These are phyloP conservation scores for Epinotia nisella DNA, from an alignment of 2,888 invertebrate genomes.

Conservation along the genomic window DNA sequence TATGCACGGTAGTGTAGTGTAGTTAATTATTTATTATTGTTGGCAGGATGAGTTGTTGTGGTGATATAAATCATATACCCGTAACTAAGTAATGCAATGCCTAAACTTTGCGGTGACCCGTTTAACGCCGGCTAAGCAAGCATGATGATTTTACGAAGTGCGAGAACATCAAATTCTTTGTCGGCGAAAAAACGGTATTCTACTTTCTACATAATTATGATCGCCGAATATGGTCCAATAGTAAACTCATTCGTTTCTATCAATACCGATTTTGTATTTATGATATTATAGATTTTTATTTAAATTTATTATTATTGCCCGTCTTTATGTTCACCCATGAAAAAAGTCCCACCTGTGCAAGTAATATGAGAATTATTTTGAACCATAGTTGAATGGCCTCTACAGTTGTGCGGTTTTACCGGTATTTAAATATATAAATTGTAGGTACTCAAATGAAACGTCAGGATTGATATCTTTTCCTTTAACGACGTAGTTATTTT, in stretches of 20 bases:
- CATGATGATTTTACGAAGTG: too few species aligned
- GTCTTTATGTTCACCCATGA: too few species aligned
- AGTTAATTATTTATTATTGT: constrained; percentile 22
- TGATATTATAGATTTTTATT: too few species aligned
- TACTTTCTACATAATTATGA: not conserved
- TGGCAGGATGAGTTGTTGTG: not conserved
- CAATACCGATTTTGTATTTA: too few species aligned
- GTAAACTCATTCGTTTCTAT: too few species aligned
- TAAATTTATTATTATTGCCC: too few species aligned
- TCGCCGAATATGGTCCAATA: too few species aligned
- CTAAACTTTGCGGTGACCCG: not conserved
- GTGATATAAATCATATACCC: not conserved
- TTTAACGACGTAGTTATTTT: constrained; percentile 18
- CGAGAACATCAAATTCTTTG: not conserved
- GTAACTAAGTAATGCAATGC: not conserved
- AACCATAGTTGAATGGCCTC: too few species aligned
- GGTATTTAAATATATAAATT: too few species aligned
- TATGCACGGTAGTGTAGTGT: constrained; percentile 38
- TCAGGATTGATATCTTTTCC: not conserved
- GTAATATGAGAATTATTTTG: too few species aligned
- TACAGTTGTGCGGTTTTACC: too few species aligned
- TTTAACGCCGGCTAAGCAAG: not conserved
- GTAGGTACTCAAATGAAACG: not conserved
- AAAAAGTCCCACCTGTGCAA: too few species aligned
- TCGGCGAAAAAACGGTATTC: not conserved